Evolutionary conservation across 1,140 invertebrate genomes (phyloP).

Genomic region (Polypedilum vanderplanki): DNA sequence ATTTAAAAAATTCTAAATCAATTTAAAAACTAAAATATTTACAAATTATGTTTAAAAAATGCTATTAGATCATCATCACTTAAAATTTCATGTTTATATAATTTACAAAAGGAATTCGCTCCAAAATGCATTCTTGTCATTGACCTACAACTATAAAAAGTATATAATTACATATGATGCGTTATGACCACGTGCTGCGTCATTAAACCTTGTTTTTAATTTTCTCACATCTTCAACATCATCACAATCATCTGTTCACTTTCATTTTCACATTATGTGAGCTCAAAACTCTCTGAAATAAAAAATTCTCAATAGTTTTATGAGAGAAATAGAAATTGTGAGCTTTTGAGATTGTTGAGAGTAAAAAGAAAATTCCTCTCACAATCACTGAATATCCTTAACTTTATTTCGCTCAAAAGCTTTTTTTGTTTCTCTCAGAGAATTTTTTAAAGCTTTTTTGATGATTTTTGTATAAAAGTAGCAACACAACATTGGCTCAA

Average conservation of each 20-base stretch:
- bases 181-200: neutral
- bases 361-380: constrained; percentile 13
- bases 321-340: neutral
- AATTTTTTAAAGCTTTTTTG: neutral
- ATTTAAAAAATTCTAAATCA: no score
- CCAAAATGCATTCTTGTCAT: neutral
- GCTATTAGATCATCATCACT: neutral
- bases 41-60: neutral
- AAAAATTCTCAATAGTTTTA: neutral
- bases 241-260: constrained; percentile 17
- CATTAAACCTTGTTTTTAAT: neutral
- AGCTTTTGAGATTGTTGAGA: neutral
- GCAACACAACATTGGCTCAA: neutral
- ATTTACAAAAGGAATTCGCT: neutral
- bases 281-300: neutral
- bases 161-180: neutral
- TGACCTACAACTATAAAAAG: neutral
- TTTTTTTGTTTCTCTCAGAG: neutral
- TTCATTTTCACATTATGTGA: constrained; percentile 11
- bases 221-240: neutral
- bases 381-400: neutral
- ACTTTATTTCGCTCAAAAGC: neutral
- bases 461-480: constrained; percentile 23
- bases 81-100: neutral
- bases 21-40: no score